Conservation (phyloP, 2,797 vertebrate genomes). For the Merluccius polli region DNA sequence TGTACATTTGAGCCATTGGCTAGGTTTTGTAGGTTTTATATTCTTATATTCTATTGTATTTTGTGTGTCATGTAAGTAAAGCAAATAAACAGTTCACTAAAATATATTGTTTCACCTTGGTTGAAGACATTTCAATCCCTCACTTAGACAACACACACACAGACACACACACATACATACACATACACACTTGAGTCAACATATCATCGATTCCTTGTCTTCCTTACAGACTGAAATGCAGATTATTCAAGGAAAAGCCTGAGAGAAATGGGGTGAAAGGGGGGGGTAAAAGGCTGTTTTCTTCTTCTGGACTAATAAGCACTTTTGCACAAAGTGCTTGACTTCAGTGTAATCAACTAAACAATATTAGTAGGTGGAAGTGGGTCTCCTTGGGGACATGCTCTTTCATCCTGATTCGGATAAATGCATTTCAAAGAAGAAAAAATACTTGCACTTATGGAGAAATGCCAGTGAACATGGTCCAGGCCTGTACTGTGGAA, state of each 20-base stretch:
- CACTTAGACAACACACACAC: background rate
- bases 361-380: constrained; percentile 56
- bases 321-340: constrained; percentile 49
- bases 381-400: constrained; percentile 24
- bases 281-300: constrained; percentile 39
- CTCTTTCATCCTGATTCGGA: constrained; percentile 42
- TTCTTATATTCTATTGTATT: constrained; percentile 35
- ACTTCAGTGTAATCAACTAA: constrained; percentile 61
- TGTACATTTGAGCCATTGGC: too few relatives aligned
- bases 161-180: background rate
- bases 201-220: background rate
- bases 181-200: background rate
- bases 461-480: constrained; percentile 28
- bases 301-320: constrained; percentile 57
- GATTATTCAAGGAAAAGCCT: background rate
- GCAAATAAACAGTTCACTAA: constrained; percentile 18
- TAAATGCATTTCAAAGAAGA: constrained; percentile 35
- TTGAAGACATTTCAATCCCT: background rate
- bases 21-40: constrained; percentile 15
- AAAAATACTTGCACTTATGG: constrained; percentile 31
- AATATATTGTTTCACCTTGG: background rate
- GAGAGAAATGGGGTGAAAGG: background rate
- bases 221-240: background rate
- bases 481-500: constrained; percentile 19
- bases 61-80: constrained; percentile 32